phyloP scores from a whole-genome alignment of 2,113 vertebrate genomes.

The Eidolon helvum region DNA sequence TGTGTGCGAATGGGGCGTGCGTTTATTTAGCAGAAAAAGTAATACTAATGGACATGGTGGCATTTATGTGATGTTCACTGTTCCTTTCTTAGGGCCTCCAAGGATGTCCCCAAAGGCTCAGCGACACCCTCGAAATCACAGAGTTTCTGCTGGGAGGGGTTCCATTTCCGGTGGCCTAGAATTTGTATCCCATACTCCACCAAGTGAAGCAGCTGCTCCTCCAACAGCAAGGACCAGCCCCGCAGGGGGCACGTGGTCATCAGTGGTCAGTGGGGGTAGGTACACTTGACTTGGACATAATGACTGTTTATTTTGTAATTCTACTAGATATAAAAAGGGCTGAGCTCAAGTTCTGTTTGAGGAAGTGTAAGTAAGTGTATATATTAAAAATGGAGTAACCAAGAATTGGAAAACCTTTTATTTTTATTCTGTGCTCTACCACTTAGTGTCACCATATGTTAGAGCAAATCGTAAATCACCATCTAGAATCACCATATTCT shows the following conservation, averaged over 20 bases:
- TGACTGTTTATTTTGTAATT: background rate
- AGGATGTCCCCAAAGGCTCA: slow-evolving; percentile 99
- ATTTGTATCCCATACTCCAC: slow-evolving; percentile 92
- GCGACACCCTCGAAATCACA: slow-evolving; percentile 94
- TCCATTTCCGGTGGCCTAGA: slow-evolving; percentile 92
- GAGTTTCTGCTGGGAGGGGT: slow-evolving; percentile 92
- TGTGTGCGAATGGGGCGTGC: background rate
- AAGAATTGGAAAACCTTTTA: background rate
- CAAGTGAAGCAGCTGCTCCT: slow-evolving; percentile 89
- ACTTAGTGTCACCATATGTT: background rate
- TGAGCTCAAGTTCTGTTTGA: background rate
- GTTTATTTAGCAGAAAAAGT: background rate
- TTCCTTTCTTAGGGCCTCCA: slow-evolving; percentile 91
- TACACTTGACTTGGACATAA: slow-evolving; percentile 70
- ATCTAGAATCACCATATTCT: background rate
- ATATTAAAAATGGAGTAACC: background rate
- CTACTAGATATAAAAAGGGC: background rate
- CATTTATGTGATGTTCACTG: slow-evolving; percentile 73
- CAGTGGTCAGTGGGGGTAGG: slow-evolving; percentile 97
- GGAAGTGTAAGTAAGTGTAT: background rate
- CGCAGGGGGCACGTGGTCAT: slow-evolving; percentile 97
- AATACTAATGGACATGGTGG: background rate
- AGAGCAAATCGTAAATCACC: background rate
- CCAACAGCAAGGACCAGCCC: slow-evolving; percentile 91
- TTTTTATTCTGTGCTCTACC: slow-evolving; percentile 30